phyloP scores from a whole-genome alignment of 2,797 vertebrate genomes.

The Takifugu ocellatus region DNA sequence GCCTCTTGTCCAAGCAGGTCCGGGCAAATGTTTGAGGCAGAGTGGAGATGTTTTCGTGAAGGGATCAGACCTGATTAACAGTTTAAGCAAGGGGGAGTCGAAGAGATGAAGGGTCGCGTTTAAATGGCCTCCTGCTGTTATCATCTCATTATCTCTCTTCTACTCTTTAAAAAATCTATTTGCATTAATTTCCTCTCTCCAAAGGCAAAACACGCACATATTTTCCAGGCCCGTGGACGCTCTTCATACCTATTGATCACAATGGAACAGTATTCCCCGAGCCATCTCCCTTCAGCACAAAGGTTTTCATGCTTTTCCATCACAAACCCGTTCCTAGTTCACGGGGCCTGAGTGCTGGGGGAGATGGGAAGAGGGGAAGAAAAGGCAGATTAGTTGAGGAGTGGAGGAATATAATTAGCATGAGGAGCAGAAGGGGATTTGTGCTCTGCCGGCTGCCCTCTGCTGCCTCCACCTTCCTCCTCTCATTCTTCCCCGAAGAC shows the following conservation, averaged over 20 bases:
- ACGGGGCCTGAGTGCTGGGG: slow-evolving; percentile 1
- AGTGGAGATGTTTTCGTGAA: slow-evolving; percentile 2
- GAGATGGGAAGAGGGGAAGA: slow-evolving; percentile 33
- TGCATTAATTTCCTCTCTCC: background rate
- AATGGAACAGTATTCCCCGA: background rate
- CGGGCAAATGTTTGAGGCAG: background rate
- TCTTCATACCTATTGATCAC: slow-evolving; percentile 18
- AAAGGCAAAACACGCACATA: slow-evolving; percentile 13
- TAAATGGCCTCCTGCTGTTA: slow-evolving; percentile 28
- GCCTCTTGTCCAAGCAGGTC: background rate
- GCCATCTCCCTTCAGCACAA: background rate
- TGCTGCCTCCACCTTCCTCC: slow-evolving; percentile 43
- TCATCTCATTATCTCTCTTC: slow-evolving; percentile 53
- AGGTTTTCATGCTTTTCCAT: slow-evolving; percentile 11
- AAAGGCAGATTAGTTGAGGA: slow-evolving; percentile 65
- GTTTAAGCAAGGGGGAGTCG: background rate
- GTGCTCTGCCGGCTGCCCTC: slow-evolving; percentile 63
- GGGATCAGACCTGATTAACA: slow-evolving; percentile 36
- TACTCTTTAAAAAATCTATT: slow-evolving; percentile 9
- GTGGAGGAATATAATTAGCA: slow-evolving; percentile 71
- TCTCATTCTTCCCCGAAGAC: slow-evolving; percentile 26
- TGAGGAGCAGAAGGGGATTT: slow-evolving; percentile 77
- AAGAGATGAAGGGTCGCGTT: background rate
- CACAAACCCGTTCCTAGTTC: slow-evolving; percentile 3
- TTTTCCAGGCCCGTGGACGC: background rate